A percentile compares a stretch with the other conserved stretches of the same genome.
Evolutionary conservation across 1,140 invertebrate species (phyloP).

Genomic region (Phymorhynchus buccinoides): DNA sequence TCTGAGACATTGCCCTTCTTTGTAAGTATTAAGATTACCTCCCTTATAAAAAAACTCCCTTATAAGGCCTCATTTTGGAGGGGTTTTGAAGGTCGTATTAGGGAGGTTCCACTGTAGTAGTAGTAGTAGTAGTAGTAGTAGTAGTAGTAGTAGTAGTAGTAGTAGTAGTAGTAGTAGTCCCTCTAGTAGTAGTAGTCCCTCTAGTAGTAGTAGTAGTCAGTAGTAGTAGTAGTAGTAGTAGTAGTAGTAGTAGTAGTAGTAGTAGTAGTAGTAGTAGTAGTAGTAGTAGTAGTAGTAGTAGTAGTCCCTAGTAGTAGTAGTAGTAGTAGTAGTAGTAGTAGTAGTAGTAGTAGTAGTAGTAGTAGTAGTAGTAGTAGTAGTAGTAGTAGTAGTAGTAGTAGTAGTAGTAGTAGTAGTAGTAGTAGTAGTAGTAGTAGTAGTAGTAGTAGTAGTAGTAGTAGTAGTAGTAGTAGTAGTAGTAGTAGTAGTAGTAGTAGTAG

Average conservation of each 20-base stretch:
- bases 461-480: constrained; percentile 15
- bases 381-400: constrained; percentile 13
- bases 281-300: too few species aligned
- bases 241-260: constrained; percentile 16
- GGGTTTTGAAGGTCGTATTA: too few species aligned
- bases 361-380: background rate
- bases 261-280: too few species aligned
- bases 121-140: constrained; percentile 17
- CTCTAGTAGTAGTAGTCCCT: background rate
- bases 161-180: too few species aligned
- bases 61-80: too few species aligned
- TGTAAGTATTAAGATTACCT: too few species aligned
- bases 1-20: too few species aligned
- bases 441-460: constrained; percentile 16
- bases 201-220: too few species aligned
- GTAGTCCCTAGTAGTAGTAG: too few species aligned
- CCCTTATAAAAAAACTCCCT: too few species aligned
- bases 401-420: constrained; percentile 16
- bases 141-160: constrained; percentile 12
- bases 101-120: too few species aligned
- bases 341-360: constrained; percentile 16
- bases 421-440: constrained; percentile 16
- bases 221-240: constrained; percentile 16
- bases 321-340: too few species aligned
- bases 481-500: constrained; percentile 16